Evolutionary conservation across 2,797 vertebrate genomes (phyloP), one percentile per base, ranked within the genome.

Genomic region (Acanthiza pusilla): DNA sequence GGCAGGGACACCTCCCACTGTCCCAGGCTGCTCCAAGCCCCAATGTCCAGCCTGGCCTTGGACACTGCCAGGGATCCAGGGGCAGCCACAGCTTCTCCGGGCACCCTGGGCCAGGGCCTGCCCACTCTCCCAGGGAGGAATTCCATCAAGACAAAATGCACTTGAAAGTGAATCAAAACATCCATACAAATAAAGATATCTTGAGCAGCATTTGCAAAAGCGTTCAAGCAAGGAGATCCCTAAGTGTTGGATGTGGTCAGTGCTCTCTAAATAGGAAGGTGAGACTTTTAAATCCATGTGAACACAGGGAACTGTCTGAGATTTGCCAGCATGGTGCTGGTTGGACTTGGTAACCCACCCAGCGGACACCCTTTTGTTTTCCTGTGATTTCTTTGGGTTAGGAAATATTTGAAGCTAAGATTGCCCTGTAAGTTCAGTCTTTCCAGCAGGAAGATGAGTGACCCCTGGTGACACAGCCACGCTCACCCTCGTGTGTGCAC

Each of bases 91-190:
- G 21, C 54, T 61, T 9, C 70, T 68, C 71, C 70, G 32, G 63
- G 9, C 1, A 70, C 1, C 5, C 36, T 4, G 0, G 13, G 1
- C n/a, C 77, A 67, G 34, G 3, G 1, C 22, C 34, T 68, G 0
- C 9, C 26, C 48, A 43, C 22, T 34, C 34, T 70, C 2, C 11
- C 72, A 63, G 57, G 63, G 32, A 42, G 7, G 3, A 32, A 38
- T 48, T 23, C 2, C 23, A 27, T 48, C 16, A 40, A 50, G 61
- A 58, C 13, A 76, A 91, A 58, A 54, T 22, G 29, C 32, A 15
- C 19, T 40, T 75, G 22, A 11, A 74, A 61, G 13, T 53, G 43
- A 77, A 87, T 71, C 42, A 89, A 91, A 88, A 2, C 20, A 54
- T 45, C 48, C 11, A 3, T 32, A 17, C 14, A 82, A 55, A 70